Conservation (phyloP, 2,113 vertebrate genomes). For the Ivindomyrus marchei region DNA sequence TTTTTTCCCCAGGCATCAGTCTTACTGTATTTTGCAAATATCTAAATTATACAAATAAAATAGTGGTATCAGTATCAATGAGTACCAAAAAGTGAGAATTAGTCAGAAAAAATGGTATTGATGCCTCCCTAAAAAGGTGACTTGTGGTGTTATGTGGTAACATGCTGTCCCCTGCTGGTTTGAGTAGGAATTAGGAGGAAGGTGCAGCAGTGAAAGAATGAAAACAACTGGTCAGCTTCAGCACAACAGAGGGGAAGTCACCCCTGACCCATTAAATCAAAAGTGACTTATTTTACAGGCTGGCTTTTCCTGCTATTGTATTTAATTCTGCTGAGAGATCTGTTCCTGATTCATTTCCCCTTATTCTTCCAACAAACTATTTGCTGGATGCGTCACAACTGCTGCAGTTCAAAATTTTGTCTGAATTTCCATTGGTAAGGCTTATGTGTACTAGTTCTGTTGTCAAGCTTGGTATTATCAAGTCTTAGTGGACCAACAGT, state of each 20-base stretch:
- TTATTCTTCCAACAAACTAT: not conserved
- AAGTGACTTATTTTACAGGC: slow-evolving; percentile 20
- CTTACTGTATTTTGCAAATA: not conserved
- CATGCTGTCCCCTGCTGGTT: slow-evolving; percentile 18
- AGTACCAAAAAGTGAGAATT: not conserved
- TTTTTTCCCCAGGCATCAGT: not conserved
- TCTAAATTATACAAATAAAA: not conserved
- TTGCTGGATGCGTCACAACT: not conserved
- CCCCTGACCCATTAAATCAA: not conserved
- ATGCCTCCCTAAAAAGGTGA: not conserved
- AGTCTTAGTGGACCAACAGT: not conserved
- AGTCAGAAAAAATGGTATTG: not conserved
- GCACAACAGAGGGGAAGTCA: not conserved
- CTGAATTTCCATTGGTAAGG: not conserved
- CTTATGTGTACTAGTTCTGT: not conserved
- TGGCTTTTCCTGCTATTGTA: slow-evolving; percentile 42
- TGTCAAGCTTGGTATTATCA: not conserved
- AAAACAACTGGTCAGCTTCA: not conserved
- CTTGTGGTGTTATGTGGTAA: not conserved
- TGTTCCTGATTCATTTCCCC: slow-evolving; percentile 30
- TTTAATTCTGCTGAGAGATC: slow-evolving; percentile 22
- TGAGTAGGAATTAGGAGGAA: not conserved
- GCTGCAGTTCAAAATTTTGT: not conserved
- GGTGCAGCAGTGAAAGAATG: not conserved
- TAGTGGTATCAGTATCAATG: not conserved